Evolutionary conservation across 2,888 invertebrate species (phyloP).

Genomic region (Oscheius sp.): DNA sequence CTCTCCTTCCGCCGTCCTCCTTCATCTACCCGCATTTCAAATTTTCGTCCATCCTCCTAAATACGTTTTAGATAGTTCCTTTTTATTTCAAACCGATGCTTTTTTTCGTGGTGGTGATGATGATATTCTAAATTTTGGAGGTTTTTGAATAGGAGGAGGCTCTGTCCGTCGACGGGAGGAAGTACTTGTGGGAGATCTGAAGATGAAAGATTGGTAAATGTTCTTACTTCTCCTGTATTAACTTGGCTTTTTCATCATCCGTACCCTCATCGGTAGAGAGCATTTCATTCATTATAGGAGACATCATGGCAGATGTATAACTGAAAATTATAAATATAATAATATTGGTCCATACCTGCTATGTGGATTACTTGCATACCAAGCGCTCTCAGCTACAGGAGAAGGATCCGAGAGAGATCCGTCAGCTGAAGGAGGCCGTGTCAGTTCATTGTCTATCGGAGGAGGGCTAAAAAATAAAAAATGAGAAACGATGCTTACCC

Average conservation of each 20-base stretch:
- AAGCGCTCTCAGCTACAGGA: slow-evolving; percentile 38
- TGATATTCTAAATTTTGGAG: slow-evolving; percentile 65
- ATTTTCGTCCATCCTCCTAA: slow-evolving; percentile 42
- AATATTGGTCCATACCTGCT: slow-evolving; percentile 37
- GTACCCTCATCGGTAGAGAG: slow-evolving; percentile 53
- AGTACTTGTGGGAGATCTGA: not conserved
- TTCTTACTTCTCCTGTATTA: slow-evolving; percentile 47
- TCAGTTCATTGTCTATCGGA: slow-evolving; percentile 35
- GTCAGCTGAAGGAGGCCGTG: slow-evolving; percentile 51
- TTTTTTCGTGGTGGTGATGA: slow-evolving; percentile 58
- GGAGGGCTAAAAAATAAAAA: slow-evolving; percentile 7
- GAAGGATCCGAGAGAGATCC: slow-evolving; percentile 45
- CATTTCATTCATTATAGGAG: slow-evolving; percentile 61
- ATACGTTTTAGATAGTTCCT: slow-evolving; percentile 18
- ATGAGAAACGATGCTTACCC: slow-evolving; percentile 33
- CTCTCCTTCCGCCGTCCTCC: not conserved
- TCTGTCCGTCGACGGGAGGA: not conserved
- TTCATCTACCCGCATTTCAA: slow-evolving; percentile 51
- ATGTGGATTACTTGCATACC: slow-evolving; percentile 44
- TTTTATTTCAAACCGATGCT: not conserved
- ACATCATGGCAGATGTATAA: slow-evolving; percentile 68
- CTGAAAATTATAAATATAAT: slow-evolving; percentile 30
- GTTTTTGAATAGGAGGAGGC: slow-evolving; percentile 39
- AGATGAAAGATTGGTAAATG: too few species aligned
- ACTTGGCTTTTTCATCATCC: slow-evolving; percentile 44